Evolutionary conservation across 64 coral and sea anemone genomes (phyloP), one percentile per base, ranked within the genome.

Genomic region (Montipora capricornis): DNA sequence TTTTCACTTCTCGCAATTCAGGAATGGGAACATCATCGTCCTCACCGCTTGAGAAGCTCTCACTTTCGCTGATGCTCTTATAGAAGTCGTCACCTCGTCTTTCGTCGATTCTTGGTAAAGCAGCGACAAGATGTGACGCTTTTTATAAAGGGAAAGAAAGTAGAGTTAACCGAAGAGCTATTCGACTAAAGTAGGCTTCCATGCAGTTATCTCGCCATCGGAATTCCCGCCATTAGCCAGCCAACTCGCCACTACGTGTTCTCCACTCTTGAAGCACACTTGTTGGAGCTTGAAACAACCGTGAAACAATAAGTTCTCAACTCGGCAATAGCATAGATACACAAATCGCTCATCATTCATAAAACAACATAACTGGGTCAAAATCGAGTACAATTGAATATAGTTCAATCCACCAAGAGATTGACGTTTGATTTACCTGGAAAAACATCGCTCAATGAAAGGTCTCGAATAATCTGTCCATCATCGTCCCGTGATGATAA

Each of bases 401-500:
- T 37, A 2, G 37, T 37, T 37, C 1, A 37, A 37, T 37, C 37
- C 37, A 37, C 37, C 37, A 2, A 37, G 37, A 37, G 37, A 37
- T 37, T 37, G 37, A 37, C 37, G 37, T 37, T 75, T 5, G 58
- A 20, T 73, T 59, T 89, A 98, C 96, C 86, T 92, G 96, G 96
- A 20, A 98, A 81, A 53, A 94, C 82, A 57, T 98, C 96, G 45
- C 73, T 84, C 14, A 92, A 12, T 8, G 96, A 85, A 57, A 98
- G 89, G 55, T 98, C 96, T 73, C 96, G 89, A 71, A 98, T 88
- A 53, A 98, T 92, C 70, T 98, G 96, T 19, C 96, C 96, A 67
- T 98, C 96, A 73, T 98, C 96, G 6, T 98, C 96, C 48, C 96
- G 88, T 74, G 96, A 95, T 5, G 96, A 98, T 17, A 98, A 92